Evolutionary conservation across 2,113 vertebrate genomes (phyloP), one percentile per base, ranked within the genome.

Genomic region (Salminus brasiliensis): DNA sequence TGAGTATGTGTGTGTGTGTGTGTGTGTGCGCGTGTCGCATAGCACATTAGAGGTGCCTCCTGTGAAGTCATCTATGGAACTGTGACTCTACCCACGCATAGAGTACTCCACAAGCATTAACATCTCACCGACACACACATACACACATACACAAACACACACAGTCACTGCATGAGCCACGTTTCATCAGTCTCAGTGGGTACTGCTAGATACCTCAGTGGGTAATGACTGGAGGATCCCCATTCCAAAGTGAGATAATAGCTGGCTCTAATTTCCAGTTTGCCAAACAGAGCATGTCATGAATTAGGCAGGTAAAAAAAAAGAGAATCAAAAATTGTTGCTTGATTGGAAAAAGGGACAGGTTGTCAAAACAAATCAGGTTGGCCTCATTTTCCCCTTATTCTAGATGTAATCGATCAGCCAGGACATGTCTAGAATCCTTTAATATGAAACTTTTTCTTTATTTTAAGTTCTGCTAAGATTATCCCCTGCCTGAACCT

Each of bases 11-110:
- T 41, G 7, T 63, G 27, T 34, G 45, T 47, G 55, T 45, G 39
- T 43, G n/a, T 47, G 47, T 29, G 74, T 70, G 66, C 71, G 52
- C 23, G 59, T 30, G 57, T 66, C 60, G 29, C 62, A 78, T 71
- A 77, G 23, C 79, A 84, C 75, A 84, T 81, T 81, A 81, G 79
- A 75, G 36, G 21, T 74, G 82, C 74, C 82, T 84, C 78, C 74
- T 78, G 79, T 84, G 78, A 84, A 81, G 79, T 68, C 67, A 79
- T 74, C 69, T 70, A 77, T 81, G 57, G 55, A 60, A 49, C 74
- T 78, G 72, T 75, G 66, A 75, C 53, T 79, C 65, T 60, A 57
- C 83, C 75, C 79, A 84, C 75, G 53, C 75, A 4, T 39, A 43
- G 83, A 75, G 71, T 75, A 82, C 66, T 75, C 71, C 76, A 82